A percentile compares a stretch with the other conserved stretches of the same genome.
phyloP scores from a whole-genome alignment of 2,797 vertebrate genomes.

The Platyrinchus mystaceus region DNA sequence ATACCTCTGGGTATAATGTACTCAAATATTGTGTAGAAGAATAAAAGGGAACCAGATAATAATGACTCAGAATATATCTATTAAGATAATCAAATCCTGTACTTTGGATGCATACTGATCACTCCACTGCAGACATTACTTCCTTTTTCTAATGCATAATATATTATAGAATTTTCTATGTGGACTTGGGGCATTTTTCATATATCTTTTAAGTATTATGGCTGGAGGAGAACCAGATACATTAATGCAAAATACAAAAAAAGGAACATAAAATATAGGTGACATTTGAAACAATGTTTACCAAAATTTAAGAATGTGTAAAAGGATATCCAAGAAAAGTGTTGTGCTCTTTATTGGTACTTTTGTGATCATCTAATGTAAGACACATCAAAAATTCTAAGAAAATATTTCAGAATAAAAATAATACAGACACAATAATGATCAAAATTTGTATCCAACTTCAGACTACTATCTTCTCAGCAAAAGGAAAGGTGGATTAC shows the following conservation, averaged over 20 bases:
- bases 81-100: neutral
- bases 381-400: neutral
- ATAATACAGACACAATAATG: neutral
- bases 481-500: neutral
- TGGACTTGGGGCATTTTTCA: neutral
- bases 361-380: neutral
- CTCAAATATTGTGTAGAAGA: neutral
- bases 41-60: neutral
- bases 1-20: neutral
- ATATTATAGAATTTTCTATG: neutral
- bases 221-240: neutral
- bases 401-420: neutral
- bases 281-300: neutral
- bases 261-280: neutral
- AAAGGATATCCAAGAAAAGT: neutral
- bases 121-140: neutral
- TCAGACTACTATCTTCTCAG: neutral
- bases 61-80: neutral
- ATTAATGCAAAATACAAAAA: neutral
- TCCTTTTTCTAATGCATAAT: neutral
- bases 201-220: neutral
- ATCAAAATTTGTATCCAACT: neutral
- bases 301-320: neutral
- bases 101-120: neutral
- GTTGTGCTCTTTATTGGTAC: neutral